Evolutionary conservation across 2,113 vertebrate species (phyloP), one percentile per base, ranked within the genome.

Genomic region (Dipodomys merriami): DNA sequence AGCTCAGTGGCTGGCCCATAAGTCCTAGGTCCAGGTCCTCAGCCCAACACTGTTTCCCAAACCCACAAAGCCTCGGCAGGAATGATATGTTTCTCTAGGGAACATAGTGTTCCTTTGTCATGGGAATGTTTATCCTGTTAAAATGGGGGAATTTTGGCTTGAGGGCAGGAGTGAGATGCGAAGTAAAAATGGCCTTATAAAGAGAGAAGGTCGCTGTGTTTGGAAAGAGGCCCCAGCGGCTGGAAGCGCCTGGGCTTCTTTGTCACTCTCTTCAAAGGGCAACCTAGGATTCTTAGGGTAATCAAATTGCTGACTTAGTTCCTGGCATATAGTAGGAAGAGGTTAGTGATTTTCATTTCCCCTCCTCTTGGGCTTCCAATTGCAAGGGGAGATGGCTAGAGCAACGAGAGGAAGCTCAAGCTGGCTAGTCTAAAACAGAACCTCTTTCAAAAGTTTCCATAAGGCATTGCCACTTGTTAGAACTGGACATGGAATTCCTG

Each of bases 371-470:
- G 15, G 83, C 84, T 91, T 79, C 62, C 62, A 83, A 33, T 3
- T 29, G 83, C 86, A 86, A 76, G 76, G 91, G 93, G 95, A 96
- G 91, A 97, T 96, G 97, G 95, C 95, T 89, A 95, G 95, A 96
- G 81, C 88, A 94, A 95, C 91, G 96, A 95, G 96, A 95, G 95
- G 94, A 97, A 97, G 96, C 89, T 95, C 94, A 97, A 97, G 96
- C 96, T 94, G 82, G 0, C 0, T 95, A 9, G 12, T 93, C 96
- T 93, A 96, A 97, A 97, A 95, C 94, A 97, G 96, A 96, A 97
- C n/a, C 30, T 94, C 96, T 97, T 97, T 97, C 97, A 96, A 96
- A 97, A 96, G 94, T 98, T 98, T 98, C 97, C 97, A 92, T 96
- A 97, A 98, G 96, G 97, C 96, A 93, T 95, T 95, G 89, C 96